Base-by-base conservation (phyloP, 2,797 vertebrate species). In the Acipenser ruthenus region DNA sequence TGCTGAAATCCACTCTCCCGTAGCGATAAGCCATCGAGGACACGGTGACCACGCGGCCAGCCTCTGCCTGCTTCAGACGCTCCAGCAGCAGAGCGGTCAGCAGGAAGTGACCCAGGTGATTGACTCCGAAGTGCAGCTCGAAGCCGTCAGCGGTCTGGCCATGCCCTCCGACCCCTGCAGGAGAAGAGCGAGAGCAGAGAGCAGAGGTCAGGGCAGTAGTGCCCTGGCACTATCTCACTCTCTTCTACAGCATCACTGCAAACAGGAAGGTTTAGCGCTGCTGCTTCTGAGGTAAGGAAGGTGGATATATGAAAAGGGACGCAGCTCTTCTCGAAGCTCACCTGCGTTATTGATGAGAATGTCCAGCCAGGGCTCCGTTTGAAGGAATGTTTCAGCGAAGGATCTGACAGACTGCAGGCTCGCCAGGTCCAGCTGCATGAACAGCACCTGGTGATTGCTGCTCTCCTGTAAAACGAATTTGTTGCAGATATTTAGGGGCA, bases 311-410 rank as follows among this genome's bases (percentile, higher is more conserved):
- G 23, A 37, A 37, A 37, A 37, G 6, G 51, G 51, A 9, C 6
- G 1, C 51, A 48, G 48, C 10, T 47, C 8, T 11, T 15, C 52
- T 63, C 6, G 0, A 0, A 52, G 0, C 79, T 86, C 73, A 96
- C 95, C 95, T 62, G 95, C 94, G 0, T 97, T 98, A 85, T 97
- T 95, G 78, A 98, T 86, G 53, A 98, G 94, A 69, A 97, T 75
- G 78, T 98, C 93, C 70, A 98, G 84, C 66, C 91, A 89, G 13
- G 90, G 88, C 68, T 97, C 94, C 0, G 86, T 86, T 70, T 69
- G 85, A 70, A 96, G 83, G 79, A 97, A 95, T 37, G 78, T 68
- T 71, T 90, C 82, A 18, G 92, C 90, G 73, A 98, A 98, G 66
- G 77, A 78, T 69, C 76, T 86, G 10, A 98, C 85, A 0, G 94